phyloP scores from a whole-genome alignment of 2,888 invertebrate species.

The Conistra vaccinii region DNA sequence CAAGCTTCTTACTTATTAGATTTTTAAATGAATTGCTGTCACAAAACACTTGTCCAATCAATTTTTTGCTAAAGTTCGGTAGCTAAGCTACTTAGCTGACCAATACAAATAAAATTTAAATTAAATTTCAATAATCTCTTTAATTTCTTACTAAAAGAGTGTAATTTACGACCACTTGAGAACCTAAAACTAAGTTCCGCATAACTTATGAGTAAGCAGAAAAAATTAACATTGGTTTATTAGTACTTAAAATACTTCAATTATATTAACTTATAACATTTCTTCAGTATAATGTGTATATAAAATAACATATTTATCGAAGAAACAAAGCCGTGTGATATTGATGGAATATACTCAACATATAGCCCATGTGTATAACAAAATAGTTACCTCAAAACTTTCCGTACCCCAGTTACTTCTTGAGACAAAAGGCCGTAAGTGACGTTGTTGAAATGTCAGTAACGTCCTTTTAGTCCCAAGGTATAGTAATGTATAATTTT shows the following conservation, averaged over 20 bases:
- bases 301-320: conserved; percentile 62
- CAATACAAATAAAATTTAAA: background rate
- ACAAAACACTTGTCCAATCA: background rate
- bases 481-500: conserved; percentile 19
- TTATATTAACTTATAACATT: conserved; percentile 41
- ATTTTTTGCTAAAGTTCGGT: background rate
- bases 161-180: too few species aligned
- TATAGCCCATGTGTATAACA: conserved; percentile 63
- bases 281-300: conserved; percentile 51
- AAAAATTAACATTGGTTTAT: conserved; percentile 50
- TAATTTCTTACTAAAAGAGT: background rate
- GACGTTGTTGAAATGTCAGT: background rate
- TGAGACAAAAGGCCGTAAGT: conserved; percentile 14
- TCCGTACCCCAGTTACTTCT: conserved; percentile 38
- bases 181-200: background rate
- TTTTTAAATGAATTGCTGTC: background rate
- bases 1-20: conserved; percentile 51
- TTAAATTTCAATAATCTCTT: background rate
- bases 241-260: conserved; percentile 62
- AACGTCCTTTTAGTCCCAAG: conserved; percentile 20
- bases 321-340: conserved; percentile 82
- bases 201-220: conserved; percentile 36
- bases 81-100: background rate
- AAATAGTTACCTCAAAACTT: conserved; percentile 81
- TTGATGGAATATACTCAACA: conserved; percentile 75